phyloP scores from a whole-genome alignment of 2,888 invertebrate genomes.

The Apamea epomidion region DNA sequence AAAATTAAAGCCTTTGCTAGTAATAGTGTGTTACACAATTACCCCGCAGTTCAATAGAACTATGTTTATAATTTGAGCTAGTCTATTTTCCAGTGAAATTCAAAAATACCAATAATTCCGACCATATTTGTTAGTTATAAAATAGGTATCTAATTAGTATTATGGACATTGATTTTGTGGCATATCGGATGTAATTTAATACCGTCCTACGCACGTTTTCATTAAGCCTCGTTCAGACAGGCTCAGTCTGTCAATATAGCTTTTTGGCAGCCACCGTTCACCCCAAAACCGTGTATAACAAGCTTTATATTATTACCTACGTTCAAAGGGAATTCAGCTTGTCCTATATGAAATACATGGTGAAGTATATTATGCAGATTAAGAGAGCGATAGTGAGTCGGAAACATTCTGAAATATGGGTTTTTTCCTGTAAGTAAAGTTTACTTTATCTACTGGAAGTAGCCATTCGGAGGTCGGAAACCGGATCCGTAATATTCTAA shows the following conservation, averaged over 20 bases:
- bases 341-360: not conserved
- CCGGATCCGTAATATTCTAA: too few relatives aligned
- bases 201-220: constrained; percentile 41
- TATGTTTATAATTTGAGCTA: not conserved
- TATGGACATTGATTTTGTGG: constrained; percentile 16
- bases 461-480: not conserved
- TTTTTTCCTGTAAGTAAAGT: not conserved
- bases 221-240: constrained; percentile 41
- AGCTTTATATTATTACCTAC: constrained; percentile 1
- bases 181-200: constrained; percentile 37
- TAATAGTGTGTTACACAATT: too few relatives aligned
- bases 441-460: not conserved
- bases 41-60: not conserved
- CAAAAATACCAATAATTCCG: not conserved
- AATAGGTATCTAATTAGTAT: constrained; percentile 5
- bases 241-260: constrained; percentile 29
- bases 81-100: not conserved
- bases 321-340: constrained; percentile 14
- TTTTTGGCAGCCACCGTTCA: constrained; percentile 7
- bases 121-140: constrained; percentile 4
- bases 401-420: not conserved
- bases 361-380: not conserved
- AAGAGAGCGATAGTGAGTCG: too few relatives aligned
- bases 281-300: constrained; percentile 8
- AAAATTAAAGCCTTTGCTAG: too few relatives aligned